Evolutionary conservation across 1,140 invertebrate species (phyloP), one percentile per base, ranked within the genome.

Genomic region (Habropoda laboriosa): DNA sequence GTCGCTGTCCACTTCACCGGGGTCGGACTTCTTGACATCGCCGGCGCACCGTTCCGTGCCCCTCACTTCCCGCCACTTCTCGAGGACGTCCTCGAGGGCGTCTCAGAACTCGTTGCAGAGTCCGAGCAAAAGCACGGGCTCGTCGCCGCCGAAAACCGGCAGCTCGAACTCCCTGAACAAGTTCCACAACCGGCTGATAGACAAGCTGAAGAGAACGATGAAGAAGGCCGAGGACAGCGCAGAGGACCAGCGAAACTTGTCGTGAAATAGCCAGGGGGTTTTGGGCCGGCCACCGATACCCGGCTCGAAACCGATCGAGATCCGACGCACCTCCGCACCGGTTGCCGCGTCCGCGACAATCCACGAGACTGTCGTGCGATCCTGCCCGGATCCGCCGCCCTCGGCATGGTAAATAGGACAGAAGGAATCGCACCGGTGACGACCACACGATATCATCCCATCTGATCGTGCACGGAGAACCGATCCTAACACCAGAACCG

Each of bases 131-230:
- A 94, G 93, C 91, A 93, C 93, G 85, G 91, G 93, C 86, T 94
- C 93, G 84, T 95, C 95, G 68, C 94, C 95, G 47, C 93, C 94
- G 35, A 94, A 94, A 82, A 93, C 93, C 60, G 94, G 93, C 63
- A 94, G 89, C 76, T 93, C 94, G 27, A 94, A 93, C 83, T 96
- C 96, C 77, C 92, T 96, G 80, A 97, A 97, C 84, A 97, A 97
- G 93, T 97, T 98, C 91, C 96, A 97, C 94, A 96, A 94, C 90
- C 95, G 96, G 79, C 94, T 98, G 86, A 96, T 98, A 79, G 96
- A 97, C 90, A 97, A 97, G 92, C 91, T 98, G 86, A 96, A 96
- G 91, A 94, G 95, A 72, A 96, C 96, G 70, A 93, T 97, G 90
- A 94, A 94, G 86, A 95, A 94, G 74, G 91, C 91, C 70, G 95